Evolutionary conservation across 2,797 vertebrate genomes (phyloP).

Genomic region (Chelmon rostratus): DNA sequence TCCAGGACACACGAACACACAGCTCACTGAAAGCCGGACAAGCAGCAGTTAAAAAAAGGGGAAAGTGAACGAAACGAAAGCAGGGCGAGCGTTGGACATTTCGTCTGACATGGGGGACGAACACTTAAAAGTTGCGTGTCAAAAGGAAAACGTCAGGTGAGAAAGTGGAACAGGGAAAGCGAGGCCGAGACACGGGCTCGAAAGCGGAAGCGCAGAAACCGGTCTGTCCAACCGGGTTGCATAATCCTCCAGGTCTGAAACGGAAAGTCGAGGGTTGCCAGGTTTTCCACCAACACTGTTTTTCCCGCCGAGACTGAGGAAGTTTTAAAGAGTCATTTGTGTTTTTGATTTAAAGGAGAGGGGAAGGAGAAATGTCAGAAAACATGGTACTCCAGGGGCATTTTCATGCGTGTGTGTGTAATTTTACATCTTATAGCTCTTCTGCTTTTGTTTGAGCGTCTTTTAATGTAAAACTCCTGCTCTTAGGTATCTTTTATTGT

Average conservation of each 20-base stretch:
- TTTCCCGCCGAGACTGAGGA: constrained; percentile 35
- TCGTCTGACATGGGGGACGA: constrained; percentile 6
- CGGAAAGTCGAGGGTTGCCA: constrained; percentile 35
- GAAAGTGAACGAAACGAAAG: not conserved
- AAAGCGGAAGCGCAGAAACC: constrained; percentile 51
- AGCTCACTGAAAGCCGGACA: constrained; percentile 10
- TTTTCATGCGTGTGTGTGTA: too few relatives aligned
- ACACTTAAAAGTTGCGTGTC: not conserved
- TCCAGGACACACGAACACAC: constrained; percentile 21
- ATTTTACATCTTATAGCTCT: not conserved
- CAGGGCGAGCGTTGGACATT: not conserved
- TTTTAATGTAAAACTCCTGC: not conserved
- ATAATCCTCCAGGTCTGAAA: constrained; percentile 45
- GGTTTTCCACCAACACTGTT: constrained; percentile 6
- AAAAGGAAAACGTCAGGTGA: not conserved
- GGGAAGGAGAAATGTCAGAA: constrained; percentile 1
- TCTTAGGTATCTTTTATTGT: not conserved
- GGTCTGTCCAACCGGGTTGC: constrained; percentile 22
- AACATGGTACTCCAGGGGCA: not conserved
- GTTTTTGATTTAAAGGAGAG: not conserved
- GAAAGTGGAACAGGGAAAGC: constrained; percentile 55
- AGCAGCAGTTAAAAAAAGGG: not conserved
- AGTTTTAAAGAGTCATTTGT: not conserved
- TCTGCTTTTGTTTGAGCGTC: not conserved
- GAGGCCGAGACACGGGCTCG: not conserved